A percentile compares a stretch with the other conserved stretches of the same genome.
Evolutionary conservation across 2,888 invertebrate genomes (phyloP).

Genomic region (Antheraea yamamai): DNA sequence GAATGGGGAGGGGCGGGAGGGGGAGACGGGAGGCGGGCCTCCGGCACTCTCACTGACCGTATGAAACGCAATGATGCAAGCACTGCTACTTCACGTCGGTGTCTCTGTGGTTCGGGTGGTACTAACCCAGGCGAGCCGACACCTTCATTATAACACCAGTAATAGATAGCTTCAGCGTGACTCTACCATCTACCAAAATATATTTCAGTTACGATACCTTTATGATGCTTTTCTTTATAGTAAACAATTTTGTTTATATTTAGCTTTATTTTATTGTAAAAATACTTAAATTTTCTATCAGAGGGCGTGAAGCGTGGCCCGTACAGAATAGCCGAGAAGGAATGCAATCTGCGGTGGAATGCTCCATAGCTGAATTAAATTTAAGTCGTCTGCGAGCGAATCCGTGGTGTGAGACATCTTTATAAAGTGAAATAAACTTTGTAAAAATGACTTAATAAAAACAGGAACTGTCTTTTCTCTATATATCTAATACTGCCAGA

Average conservation of each 20-base stretch:
- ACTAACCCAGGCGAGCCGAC: too few relatives aligned
- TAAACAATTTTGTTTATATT: not conserved
- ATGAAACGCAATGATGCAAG: too few relatives aligned
- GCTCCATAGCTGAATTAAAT: conserved; percentile 68
- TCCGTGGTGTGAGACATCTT: not conserved
- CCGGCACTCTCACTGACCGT: too few relatives aligned
- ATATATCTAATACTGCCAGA: not conserved
- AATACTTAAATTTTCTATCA: conserved; percentile 51
- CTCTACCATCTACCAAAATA: too few relatives aligned
- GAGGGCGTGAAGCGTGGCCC: conserved; percentile 41
- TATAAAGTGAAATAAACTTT: not conserved
- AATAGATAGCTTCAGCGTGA: too few relatives aligned
- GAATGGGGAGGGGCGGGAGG: too few relatives aligned
- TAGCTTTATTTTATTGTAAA: not conserved
- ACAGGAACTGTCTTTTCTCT: not conserved
- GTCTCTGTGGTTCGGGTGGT: too few relatives aligned
- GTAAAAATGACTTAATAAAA: not conserved
- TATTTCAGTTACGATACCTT: too few relatives aligned
- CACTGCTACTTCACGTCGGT: too few relatives aligned
- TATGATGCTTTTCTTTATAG: not conserved
- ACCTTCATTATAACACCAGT: too few relatives aligned
- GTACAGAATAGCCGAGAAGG: conserved; percentile 53
- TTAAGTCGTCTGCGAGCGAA: conserved; percentile 46
- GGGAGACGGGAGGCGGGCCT: too few relatives aligned
- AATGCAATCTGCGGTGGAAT: conserved; percentile 78